Percentiles rank a stretch among this genome's conserved stretches.
These are phyloP conservation scores for Creontiades dilutus DNA, from an alignment of 2,888 invertebrate genomes.

Conservation along the genomic window DNA sequence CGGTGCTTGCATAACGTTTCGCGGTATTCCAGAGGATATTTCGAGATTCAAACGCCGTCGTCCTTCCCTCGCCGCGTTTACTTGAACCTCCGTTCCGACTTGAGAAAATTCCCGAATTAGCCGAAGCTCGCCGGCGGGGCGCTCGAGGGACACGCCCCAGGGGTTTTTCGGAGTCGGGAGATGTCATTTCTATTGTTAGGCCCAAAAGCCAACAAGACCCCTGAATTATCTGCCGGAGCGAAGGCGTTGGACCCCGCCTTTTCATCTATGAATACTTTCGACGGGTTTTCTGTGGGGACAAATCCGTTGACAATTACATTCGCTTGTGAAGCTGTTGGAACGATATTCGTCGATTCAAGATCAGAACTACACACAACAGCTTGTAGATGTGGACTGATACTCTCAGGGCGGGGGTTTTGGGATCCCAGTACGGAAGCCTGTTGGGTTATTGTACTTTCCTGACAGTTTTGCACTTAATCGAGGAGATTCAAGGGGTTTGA, in stretches of 20 bases:
- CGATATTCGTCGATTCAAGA: too few relatives aligned
- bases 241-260: conserved; percentile 9
- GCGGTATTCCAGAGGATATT: neutral
- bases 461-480: too few relatives aligned
- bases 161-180: conserved; percentile 16
- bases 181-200: conserved; percentile 62
- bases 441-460: too few relatives aligned
- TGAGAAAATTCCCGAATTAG: conserved; percentile 49
- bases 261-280: conserved; percentile 51
- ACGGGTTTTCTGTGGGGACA: neutral
- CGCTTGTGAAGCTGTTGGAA: too few relatives aligned
- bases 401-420: too few relatives aligned
- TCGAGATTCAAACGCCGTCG: neutral
- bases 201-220: neutral
- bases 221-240: neutral
- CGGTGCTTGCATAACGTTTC: neutral
- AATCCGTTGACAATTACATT: neutral
- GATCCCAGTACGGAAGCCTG: too few relatives aligned
- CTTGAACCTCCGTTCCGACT: conserved; percentile 26
- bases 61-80: neutral
- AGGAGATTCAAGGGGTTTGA: too few relatives aligned
- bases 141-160: conserved; percentile 45
- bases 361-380: too few relatives aligned
- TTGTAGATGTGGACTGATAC: too few relatives aligned
- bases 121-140: conserved; percentile 7